These are phyloP conservation scores for Globicephala melas DNA, from an alignment of 2,113 vertebrate species.

Conservation along the genomic window DNA sequence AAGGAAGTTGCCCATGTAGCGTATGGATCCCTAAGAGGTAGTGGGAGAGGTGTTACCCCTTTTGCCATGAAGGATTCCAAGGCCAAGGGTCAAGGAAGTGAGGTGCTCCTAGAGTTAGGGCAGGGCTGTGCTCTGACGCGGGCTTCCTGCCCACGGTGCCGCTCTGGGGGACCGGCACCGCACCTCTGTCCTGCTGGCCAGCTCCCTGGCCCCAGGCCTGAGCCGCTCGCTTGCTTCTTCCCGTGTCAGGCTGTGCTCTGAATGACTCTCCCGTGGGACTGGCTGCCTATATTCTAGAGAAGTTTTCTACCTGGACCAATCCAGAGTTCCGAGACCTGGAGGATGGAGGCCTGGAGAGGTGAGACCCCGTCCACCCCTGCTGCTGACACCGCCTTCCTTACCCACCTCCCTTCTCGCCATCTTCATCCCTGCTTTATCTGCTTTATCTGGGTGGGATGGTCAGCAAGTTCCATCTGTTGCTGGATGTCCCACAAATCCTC, in stretches of 20 bases:
- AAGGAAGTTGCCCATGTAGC: fast-evolving
- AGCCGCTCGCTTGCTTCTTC: background rate
- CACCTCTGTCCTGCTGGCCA: background rate
- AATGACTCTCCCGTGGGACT: conserved; percentile 86
- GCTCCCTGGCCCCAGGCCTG: background rate
- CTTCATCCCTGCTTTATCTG: background rate
- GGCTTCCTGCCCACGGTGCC: background rate
- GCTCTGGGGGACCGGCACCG: too few relatives aligned
- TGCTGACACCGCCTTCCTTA: background rate
- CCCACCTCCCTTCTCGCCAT: background rate
- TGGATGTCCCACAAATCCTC: background rate
- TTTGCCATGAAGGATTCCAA: background rate
- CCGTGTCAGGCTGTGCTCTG: conserved; percentile 80
- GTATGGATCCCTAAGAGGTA: background rate
- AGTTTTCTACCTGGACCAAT: conserved; percentile 85
- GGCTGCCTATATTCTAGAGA: conserved; percentile 86
- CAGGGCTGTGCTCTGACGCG: fast-evolving
- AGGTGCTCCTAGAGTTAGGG: background rate
- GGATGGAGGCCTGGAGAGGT: conserved; percentile 85
- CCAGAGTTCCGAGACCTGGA: conserved; percentile 73
- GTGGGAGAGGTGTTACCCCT: background rate
- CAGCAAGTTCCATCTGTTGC: background rate
- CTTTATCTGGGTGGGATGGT: background rate
- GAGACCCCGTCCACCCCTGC: background rate
- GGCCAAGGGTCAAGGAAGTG: background rate